These are phyloP conservation scores for Holacanthella duospinosa DNA, from an alignment of 2,888 invertebrate genomes.

Conservation along the genomic window DNA sequence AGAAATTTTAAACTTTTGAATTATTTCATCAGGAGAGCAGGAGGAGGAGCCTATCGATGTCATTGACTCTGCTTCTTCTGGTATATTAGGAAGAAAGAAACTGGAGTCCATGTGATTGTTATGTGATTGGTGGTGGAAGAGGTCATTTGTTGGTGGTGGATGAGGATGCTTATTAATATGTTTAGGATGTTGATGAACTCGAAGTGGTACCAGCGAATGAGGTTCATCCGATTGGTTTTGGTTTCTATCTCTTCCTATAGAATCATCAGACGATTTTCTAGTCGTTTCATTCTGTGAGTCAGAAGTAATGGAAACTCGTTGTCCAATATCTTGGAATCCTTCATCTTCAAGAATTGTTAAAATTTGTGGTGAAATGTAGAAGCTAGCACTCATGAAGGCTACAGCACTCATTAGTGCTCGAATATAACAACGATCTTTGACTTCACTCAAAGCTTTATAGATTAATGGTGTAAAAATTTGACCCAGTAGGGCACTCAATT, in stretches of 20 bases:
- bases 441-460: conserved; percentile 16
- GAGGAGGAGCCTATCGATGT: conserved; percentile 6
- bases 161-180: neutral
- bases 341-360: neutral
- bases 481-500: conserved; percentile 26
- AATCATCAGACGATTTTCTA: neutral
- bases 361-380: conserved; percentile 15
- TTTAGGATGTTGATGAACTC: neutral
- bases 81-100: conserved; percentile 31
- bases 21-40: neutral
- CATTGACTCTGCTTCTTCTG: conserved; percentile 29
- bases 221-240: too few relatives aligned
- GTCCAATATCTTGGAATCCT: neutral
- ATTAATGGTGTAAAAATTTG: conserved; percentile 28
- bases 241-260: neutral
- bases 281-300: too few relatives aligned
- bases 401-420: conserved; percentile 26
- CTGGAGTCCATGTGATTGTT: conserved; percentile 6
- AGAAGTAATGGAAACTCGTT: neutral
- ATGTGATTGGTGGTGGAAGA: too few relatives aligned
- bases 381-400: conserved; percentile 25
- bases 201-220: too few relatives aligned
- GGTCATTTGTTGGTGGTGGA: neutral
- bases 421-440: conserved; percentile 27
- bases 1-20: conserved; percentile 4